Evolutionary conservation across 1,140 invertebrate species (phyloP).

Genomic region (Periplaneta americana): DNA sequence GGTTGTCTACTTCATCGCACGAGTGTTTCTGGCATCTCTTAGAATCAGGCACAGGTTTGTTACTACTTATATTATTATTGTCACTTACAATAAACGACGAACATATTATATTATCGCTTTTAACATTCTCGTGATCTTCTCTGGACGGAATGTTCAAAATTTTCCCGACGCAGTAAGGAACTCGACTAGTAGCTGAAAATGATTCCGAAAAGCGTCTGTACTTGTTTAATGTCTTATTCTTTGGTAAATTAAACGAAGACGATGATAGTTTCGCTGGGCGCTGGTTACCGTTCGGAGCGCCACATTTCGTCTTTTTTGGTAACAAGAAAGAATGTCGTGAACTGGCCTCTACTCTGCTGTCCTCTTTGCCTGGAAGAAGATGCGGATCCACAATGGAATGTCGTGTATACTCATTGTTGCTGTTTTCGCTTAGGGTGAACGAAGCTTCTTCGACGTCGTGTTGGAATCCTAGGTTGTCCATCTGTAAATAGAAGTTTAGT

Average conservation of each 20-base stretch:
- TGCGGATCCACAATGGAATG: background rate
- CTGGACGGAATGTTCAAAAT: background rate
- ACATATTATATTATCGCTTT: background rate
- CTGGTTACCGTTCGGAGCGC: background rate
- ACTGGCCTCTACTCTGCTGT: background rate
- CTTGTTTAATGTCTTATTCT: background rate
- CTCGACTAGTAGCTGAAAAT: background rate
- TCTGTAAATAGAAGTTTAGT: background rate
- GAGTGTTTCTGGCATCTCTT: background rate
- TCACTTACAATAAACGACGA: background rate
- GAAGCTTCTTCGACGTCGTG: background rate
- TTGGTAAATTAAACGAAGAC: background rate
- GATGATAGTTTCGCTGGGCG: background rate
- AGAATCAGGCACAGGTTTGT: background rate
- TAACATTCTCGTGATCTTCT: background rate
- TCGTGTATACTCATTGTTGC: background rate
- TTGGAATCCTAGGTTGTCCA: background rate
- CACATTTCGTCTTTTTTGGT: background rate
- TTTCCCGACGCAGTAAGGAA: background rate
- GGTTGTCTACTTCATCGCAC: background rate
- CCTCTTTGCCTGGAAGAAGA: background rate
- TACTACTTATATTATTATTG: background rate
- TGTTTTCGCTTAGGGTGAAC: background rate
- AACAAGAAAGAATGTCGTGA: too few species aligned
- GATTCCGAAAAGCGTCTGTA: background rate